Percentiles rank a stretch among this genome's conserved stretches.
phyloP scores from a whole-genome alignment of 2,888 invertebrate genomes.

The Hyalella azteca region DNA sequence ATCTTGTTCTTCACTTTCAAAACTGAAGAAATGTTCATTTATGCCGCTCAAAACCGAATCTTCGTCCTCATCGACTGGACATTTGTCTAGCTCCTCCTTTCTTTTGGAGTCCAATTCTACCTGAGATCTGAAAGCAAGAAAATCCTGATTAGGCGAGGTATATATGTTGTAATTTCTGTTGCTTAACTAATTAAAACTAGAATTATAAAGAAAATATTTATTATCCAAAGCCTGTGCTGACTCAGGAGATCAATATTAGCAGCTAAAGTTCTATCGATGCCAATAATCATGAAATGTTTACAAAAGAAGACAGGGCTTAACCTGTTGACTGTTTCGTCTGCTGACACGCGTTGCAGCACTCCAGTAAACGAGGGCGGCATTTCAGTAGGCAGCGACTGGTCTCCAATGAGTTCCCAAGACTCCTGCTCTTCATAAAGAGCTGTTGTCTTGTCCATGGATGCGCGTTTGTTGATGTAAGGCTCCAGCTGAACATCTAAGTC shows the following conservation, averaged over 20 bases:
- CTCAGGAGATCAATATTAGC: too few species aligned
- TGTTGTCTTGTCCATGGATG: neutral
- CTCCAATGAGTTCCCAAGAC: conserved; percentile 12
- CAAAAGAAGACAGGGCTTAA: too few species aligned
- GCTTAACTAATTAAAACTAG: too few species aligned
- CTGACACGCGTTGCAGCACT: neutral
- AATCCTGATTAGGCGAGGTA: too few species aligned
- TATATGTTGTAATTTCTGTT: too few species aligned
- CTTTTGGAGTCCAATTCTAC: too few species aligned
- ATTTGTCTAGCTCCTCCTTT: too few species aligned
- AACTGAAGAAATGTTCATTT: conserved; percentile 3
- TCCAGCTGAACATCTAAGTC: conserved; percentile 35
- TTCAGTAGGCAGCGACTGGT: neutral
- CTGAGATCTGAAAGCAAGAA: too few species aligned
- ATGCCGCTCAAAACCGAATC: neutral
- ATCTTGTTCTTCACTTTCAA: neutral
- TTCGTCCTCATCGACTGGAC: neutral
- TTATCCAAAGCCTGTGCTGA: too few species aligned
- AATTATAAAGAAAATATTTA: too few species aligned
- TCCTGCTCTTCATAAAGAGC: conserved; percentile 24
- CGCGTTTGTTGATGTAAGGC: conserved; percentile 11
- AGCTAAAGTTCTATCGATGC: too few species aligned
- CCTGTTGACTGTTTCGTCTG: neutral
- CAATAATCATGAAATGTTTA: too few species aligned
- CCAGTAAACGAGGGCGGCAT: neutral